phyloP scores from a whole-genome alignment of 2,797 vertebrate species.

The Sitta carolinensis region DNA sequence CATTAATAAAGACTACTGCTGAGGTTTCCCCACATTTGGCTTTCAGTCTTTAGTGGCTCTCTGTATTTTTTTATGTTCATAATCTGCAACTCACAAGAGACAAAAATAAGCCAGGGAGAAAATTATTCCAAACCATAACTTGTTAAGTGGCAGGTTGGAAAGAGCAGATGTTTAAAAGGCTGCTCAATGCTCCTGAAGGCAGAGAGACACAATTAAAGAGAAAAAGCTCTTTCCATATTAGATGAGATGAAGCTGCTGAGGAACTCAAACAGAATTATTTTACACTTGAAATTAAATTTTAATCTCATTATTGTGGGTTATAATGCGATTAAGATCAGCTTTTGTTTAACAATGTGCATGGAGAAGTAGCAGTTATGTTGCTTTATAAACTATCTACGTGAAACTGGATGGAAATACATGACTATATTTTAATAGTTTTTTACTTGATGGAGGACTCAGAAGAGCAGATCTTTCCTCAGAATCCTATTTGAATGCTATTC shows the following conservation, averaged over 20 bases:
- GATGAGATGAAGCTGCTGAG: neutral
- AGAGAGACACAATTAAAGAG: neutral
- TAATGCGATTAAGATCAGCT: neutral
- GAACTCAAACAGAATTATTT: neutral
- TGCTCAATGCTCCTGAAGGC: neutral
- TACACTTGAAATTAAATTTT: conserved; percentile 5
- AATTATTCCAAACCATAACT: neutral
- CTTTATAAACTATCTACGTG: neutral
- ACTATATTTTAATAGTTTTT: neutral
- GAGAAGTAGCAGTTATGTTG: neutral
- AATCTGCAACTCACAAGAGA: neutral
- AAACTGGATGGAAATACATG: neutral
- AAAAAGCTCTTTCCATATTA: neutral
- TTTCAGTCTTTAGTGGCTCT: neutral
- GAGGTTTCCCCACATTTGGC: neutral
- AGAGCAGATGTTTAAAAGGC: conserved; percentile 32
- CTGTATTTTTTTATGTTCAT: neutral
- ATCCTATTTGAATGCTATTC: neutral
- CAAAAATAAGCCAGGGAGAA: conserved; percentile 11
- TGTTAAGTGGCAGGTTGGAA: conserved; percentile 12
- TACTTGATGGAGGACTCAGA: neutral
- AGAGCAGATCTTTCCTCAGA: neutral
- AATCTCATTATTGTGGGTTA: neutral
- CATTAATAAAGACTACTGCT: neutral
- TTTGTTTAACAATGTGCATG: neutral